These are phyloP conservation scores for Drosophila differens DNA, from an alignment of 2,888 invertebrate species.

Conservation along the genomic window DNA sequence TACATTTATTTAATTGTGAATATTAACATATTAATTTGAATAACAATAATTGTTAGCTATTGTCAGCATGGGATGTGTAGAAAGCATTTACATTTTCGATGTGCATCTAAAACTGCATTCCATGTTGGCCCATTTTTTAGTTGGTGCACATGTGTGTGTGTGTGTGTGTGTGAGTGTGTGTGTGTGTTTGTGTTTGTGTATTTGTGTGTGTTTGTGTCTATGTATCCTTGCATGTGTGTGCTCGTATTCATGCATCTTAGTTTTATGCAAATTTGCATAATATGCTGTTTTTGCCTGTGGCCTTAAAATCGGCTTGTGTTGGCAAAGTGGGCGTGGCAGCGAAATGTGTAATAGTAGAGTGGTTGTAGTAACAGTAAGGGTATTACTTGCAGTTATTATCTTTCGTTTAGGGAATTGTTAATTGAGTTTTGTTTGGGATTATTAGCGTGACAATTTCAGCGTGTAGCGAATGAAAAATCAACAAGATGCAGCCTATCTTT, in stretches of 20 bases:
- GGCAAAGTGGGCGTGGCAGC: constrained; percentile 12
- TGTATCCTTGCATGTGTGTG: neutral
- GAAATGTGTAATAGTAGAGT: neutral
- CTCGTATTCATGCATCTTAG: constrained; percentile 14
- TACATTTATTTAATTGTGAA: no score
- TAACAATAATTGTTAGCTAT: neutral
- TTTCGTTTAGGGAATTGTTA: constrained; percentile 68
- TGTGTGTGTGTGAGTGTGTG: neutral
- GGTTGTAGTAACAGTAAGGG: neutral
- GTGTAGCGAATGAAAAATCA: constrained; percentile 21
- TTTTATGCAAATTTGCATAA: constrained; percentile 51
- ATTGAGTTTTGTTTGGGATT: constrained; percentile 64
- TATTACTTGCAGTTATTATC: constrained; percentile 50
- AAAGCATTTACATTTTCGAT: neutral
- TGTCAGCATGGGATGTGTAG: neutral
- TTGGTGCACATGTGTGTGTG: neutral
- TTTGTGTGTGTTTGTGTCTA: neutral
- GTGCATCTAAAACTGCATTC: neutral
- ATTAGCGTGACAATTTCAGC: constrained; percentile 45
- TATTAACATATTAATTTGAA: neutral
- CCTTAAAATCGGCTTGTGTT: neutral
- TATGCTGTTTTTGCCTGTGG: constrained; percentile 34
- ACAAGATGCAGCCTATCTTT: constrained; percentile 12
- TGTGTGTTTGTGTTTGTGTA: no score
- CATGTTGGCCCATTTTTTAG: neutral